Percentiles rank a stretch among this genome's conserved stretches.
phyloP scores from a whole-genome alignment of 1,140 invertebrate species.

The Caenorhabditis brenneri region DNA sequence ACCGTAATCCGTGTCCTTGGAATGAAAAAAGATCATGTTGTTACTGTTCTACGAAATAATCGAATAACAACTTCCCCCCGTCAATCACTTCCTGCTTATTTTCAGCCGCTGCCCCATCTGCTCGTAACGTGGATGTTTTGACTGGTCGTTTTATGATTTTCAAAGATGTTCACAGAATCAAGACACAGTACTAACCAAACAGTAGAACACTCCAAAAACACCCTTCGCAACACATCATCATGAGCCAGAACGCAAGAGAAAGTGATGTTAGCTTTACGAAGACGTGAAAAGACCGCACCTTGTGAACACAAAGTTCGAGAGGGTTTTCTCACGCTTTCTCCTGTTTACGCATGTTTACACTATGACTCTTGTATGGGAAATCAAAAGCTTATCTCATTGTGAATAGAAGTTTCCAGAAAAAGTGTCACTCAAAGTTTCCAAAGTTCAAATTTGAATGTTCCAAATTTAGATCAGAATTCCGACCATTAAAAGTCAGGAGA shows the following conservation, averaged over 20 bases:
- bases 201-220: neutral
- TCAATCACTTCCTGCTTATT: too few species aligned
- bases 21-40: neutral
- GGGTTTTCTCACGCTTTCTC: slow-evolving; percentile 11
- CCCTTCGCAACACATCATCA: neutral
- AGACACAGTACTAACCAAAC: neutral
- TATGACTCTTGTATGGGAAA: neutral
- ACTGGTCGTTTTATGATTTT: slow-evolving; percentile 15
- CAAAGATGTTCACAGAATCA: neutral
- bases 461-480: slow-evolving; percentile 3
- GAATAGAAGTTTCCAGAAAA: neutral
- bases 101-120: neutral
- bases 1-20: neutral
- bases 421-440: neutral
- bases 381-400: neutral
- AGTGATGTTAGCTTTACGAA: neutral
- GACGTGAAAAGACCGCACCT: slow-evolving; percentile 6
- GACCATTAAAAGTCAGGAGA: slow-evolving; percentile 35
- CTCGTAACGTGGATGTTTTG: neutral
- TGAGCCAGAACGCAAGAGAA: neutral
- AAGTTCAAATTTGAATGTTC: neutral
- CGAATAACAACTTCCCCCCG: neutral
- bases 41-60: neutral
- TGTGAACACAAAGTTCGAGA: slow-evolving; percentile 22
- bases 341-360: slow-evolving; percentile 6